Conservation (phyloP, 2,797 vertebrate species). For the Typhlichthys eigenmanni region DNA sequence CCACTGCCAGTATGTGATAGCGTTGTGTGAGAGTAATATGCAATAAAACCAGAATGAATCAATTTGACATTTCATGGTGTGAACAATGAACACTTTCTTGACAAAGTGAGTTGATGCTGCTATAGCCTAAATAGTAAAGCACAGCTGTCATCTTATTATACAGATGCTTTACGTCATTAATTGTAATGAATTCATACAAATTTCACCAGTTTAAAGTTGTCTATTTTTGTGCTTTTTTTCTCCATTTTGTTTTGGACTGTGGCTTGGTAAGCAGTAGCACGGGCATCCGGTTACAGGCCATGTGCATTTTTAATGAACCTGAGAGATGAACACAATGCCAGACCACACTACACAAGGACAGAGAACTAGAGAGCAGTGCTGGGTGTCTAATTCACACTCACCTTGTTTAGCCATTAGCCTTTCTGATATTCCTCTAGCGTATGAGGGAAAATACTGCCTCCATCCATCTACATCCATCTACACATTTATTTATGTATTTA, state of each 20-base stretch:
- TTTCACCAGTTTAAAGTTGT: slow-evolving; percentile 8
- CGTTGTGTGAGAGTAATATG: too few species aligned
- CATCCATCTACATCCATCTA: neutral
- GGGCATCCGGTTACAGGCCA: slow-evolving; percentile 76
- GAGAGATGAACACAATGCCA: slow-evolving; percentile 74
- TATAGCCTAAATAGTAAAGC: too few species aligned
- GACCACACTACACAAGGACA: slow-evolving; percentile 66
- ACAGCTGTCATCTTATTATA: neutral
- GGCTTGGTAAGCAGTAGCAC: slow-evolving; percentile 71
- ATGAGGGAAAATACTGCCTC: neutral
- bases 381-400: slow-evolving; percentile 68
- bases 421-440: slow-evolving; percentile 25
- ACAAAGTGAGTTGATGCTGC: too few species aligned
- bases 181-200: slow-evolving; percentile 5
- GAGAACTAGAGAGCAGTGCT: slow-evolving; percentile 44
- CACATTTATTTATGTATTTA: neutral
- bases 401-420: slow-evolving; percentile 44
- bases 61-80: too few species aligned
- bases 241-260: slow-evolving; percentile 70
- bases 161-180: neutral
- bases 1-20: slow-evolving; percentile 84
- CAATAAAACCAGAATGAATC: too few species aligned
- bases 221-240: slow-evolving; percentile 30
- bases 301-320: slow-evolving; percentile 79
- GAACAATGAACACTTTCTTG: too few species aligned